Percentiles rank a stretch among this genome's conserved stretches.
Conservation (phyloP, 2,113 vertebrate genomes). For the Anguilla rostrata region DNA sequence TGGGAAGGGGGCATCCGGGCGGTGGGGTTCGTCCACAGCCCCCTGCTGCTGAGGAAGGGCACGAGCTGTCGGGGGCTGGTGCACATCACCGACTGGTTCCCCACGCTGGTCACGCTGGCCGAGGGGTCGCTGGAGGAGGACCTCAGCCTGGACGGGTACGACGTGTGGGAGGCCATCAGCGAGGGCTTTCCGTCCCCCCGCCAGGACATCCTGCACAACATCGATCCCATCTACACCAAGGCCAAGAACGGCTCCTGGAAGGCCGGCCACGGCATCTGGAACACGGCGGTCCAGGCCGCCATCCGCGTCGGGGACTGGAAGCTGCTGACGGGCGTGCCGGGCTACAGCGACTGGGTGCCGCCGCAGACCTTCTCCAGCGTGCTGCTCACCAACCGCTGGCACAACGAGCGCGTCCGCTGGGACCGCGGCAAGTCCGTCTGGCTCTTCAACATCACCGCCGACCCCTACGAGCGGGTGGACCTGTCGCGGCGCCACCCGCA, state of each 20-base stretch:
- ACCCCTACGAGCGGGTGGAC: conserved; percentile 92
- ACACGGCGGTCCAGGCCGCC: conserved; percentile 90
- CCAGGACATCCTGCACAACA: conserved; percentile 93
- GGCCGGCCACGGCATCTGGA: conserved; percentile 91
- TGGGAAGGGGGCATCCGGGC: conserved; percentile 96
- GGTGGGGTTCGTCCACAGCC: conserved; percentile 95
- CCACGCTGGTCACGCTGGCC: conserved; percentile 86
- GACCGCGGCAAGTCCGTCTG: conserved; percentile 88
- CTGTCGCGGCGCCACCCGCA: conserved; percentile 81
- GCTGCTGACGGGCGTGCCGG: conserved; percentile 89
- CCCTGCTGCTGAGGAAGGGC: conserved; percentile 84
- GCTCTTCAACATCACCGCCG: conserved; percentile 95
- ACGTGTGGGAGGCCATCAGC: conserved; percentile 95
- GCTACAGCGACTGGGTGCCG: conserved; percentile 94
- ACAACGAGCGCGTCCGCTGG: conserved; percentile 82
- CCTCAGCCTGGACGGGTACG: conserved; percentile 86
- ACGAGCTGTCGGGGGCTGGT: conserved; percentile 84
- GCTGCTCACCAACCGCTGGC: conserved; percentile 82
- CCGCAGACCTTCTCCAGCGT: conserved; percentile 89
- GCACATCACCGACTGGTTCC: conserved; percentile 98
- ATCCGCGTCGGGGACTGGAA: conserved; percentile 93
- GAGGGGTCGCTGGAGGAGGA: conserved; percentile 88
- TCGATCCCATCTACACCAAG: conserved; percentile 90
- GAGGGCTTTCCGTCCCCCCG: conserved; percentile 89
- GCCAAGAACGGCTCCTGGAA: conserved; percentile 92